These are phyloP conservation scores for Iphiclides podalirius DNA, from an alignment of 2,888 invertebrate genomes.

Conservation along the genomic window DNA sequence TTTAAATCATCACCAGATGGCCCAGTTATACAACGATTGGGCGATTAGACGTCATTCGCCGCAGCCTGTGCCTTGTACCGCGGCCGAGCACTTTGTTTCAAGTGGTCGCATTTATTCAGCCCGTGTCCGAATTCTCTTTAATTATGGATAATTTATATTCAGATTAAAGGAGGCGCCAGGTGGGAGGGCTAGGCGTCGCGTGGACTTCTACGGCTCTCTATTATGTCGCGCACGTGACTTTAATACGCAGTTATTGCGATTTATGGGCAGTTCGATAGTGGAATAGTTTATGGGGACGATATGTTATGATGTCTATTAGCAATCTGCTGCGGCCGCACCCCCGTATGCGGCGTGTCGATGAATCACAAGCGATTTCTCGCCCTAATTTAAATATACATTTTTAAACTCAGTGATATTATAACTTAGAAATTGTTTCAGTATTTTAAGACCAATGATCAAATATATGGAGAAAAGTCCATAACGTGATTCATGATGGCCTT, in stretches of 20 bases:
- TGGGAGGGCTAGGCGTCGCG: conserved; percentile 39
- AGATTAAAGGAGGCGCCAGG: conserved; percentile 71
- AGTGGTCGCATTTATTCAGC: conserved; percentile 76
- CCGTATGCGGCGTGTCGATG: neutral
- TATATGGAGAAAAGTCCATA: no score
- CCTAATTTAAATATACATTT: conserved; percentile 2
- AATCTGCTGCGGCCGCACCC: conserved; percentile 11
- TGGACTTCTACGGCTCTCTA: conserved; percentile 38
- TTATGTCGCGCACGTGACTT: conserved; percentile 54
- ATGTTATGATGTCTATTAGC: conserved; percentile 24
- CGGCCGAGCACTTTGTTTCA: conserved; percentile 63
- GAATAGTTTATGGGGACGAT: conserved; percentile 31
- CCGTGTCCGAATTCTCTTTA: conserved; percentile 75
- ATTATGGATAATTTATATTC: conserved; percentile 80
- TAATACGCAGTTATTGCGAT: conserved; percentile 49
- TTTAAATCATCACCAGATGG: no score
- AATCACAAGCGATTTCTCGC: conserved; percentile 1
- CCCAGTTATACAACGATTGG: no score
- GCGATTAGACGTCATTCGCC: conserved; percentile 6
- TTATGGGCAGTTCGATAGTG: conserved; percentile 33
- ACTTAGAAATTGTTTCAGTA: no score
- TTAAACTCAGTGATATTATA: no score
- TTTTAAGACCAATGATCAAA: no score
- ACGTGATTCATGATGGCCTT: no score
- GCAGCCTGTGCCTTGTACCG: conserved; percentile 35